phyloP scores from a whole-genome alignment of 2,888 invertebrate genomes.

The Halocaridina rubra region DNA sequence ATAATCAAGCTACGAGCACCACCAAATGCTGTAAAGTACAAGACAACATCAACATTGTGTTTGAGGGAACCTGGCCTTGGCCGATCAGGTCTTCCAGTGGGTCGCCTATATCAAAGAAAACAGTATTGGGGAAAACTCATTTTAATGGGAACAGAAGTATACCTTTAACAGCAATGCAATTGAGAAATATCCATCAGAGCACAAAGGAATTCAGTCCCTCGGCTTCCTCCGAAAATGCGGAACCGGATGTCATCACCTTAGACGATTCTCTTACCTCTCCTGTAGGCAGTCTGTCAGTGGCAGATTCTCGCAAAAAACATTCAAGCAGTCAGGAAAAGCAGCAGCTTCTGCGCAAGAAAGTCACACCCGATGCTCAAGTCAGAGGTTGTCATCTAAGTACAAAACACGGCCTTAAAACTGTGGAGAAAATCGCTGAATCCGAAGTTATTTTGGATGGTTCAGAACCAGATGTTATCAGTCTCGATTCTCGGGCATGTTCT shows the following conservation, averaged over 20 bases:
- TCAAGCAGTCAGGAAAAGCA: no score
- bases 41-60: neutral
- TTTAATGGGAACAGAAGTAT: no score
- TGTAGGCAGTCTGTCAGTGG: neutral
- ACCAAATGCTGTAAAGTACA: no score
- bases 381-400: constrained; percentile 11
- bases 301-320: no score
- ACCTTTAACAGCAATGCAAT: no score
- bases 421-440: neutral
- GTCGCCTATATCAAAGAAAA: no score
- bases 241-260: neutral
- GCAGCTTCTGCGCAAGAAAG: neutral
- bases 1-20: no score
- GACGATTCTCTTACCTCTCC: neutral
- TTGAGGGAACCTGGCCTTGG: neutral
- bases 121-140: neutral
- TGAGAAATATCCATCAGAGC: neutral
- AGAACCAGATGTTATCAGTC: neutral
- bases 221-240: neutral
- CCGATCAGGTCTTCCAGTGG: neutral
- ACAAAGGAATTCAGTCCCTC: neutral
- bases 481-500: neutral
- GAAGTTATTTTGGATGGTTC: neutral
- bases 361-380: neutral
- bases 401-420: neutral